Conservation (phyloP, 1,140 invertebrate genomes). For the Pachyrhynchus sulphureomaculatus region DNA sequence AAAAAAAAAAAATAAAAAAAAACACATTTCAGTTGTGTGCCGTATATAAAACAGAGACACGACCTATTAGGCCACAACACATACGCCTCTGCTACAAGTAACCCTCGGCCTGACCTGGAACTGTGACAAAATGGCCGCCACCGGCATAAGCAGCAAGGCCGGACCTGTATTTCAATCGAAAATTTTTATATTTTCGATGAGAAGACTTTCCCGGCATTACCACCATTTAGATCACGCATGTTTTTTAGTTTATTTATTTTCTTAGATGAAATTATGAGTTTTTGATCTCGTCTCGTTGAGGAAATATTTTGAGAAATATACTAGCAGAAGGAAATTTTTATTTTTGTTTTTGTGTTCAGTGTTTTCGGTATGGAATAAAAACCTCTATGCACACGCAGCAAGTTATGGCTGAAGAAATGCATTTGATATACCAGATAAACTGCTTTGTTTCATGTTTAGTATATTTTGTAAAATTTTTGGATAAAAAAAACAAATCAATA, state of each 20-base stretch:
- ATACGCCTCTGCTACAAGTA: conserved; percentile 10
- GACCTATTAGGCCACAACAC: conserved; percentile 10
- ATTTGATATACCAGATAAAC: too few relatives aligned
- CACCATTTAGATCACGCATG: conserved; percentile 15
- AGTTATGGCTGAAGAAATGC: too few relatives aligned
- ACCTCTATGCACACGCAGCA: too few relatives aligned
- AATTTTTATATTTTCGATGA: conserved; percentile 18
- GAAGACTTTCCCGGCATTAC: conserved; percentile 14
- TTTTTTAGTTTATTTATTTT: not conserved
- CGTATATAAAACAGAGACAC: conserved; percentile 9
- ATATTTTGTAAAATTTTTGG: too few relatives aligned
- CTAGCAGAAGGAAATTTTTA: too few relatives aligned
- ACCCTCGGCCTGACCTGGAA: conserved; percentile 23
- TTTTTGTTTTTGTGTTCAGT: too few relatives aligned
- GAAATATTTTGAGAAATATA: too few relatives aligned
- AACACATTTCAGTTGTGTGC: conserved; percentile 6
- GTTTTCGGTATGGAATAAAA: too few relatives aligned
- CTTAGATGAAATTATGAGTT: not conserved
- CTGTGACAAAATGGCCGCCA: conserved; percentile 28
- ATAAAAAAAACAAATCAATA: too few relatives aligned
- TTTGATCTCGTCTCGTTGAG: too few relatives aligned
- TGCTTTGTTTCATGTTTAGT: too few relatives aligned
- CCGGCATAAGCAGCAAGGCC: conserved; percentile 15
- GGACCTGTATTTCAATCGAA: conserved; percentile 20
- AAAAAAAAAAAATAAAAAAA: conserved; percentile 1